Percentiles rank a stretch among this genome's conserved stretches.
Conservation (phyloP, 2,797 vertebrate genomes). For the Manis crassicaudata region DNA sequence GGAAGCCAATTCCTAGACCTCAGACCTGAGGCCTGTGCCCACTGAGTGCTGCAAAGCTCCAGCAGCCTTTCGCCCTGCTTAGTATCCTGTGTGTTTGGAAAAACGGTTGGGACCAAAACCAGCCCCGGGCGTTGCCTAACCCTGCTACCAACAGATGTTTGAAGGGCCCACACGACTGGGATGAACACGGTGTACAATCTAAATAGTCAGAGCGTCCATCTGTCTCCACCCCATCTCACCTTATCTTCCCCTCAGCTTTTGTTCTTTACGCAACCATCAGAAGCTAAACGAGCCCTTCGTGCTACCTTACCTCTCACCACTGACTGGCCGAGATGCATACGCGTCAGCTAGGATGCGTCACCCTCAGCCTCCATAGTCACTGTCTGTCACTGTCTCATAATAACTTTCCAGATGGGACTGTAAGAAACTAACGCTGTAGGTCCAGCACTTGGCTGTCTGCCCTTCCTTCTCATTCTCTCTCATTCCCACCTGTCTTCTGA, state of each 20-base stretch:
- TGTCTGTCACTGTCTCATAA: fast-evolving
- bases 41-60: fast-evolving
- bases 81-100: neutral
- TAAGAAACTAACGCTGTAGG: neutral
- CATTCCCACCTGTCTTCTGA: neutral
- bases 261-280: neutral
- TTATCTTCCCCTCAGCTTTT: neutral
- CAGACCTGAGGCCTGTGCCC: neutral
- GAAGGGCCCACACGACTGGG: neutral
- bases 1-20: neutral
- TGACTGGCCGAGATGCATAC: no score
- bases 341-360: neutral
- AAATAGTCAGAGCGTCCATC: neutral
- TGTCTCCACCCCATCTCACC: neutral
- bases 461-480: neutral
- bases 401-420: neutral
- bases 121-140: neutral
- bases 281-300: neutral
- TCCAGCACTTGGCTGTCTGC: neutral
- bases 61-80: neutral
- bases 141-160: neutral
- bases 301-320: neutral
- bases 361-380: neutral
- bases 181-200: neutral
- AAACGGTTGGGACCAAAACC: neutral